Evolutionary conservation across 2,888 invertebrate species (phyloP).

Genomic region (Metacarcinus magister): DNA sequence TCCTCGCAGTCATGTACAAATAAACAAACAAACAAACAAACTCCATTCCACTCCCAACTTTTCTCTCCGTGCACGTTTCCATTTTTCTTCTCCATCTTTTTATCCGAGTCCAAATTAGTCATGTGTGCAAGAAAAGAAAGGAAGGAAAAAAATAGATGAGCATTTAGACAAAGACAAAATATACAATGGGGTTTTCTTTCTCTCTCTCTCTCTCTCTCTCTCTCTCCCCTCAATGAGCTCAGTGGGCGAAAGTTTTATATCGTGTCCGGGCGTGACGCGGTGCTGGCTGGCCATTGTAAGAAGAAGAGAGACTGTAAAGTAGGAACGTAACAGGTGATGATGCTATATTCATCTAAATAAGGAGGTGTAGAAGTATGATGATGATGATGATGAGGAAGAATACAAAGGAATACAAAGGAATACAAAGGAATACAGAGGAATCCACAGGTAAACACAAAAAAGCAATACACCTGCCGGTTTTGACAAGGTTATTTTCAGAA

Average conservation of each 20-base stretch:
- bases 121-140: neutral
- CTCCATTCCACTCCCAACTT: neutral
- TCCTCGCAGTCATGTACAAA: neutral
- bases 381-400: too few species aligned
- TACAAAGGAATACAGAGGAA: too few species aligned
- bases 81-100: neutral
- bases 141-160: neutral
- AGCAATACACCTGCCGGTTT: too few species aligned
- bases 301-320: too few species aligned
- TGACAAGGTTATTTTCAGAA: too few species aligned
- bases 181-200: neutral
- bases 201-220: too few species aligned
- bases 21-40: neutral
- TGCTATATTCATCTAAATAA: too few species aligned
- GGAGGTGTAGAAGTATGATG: too few species aligned
- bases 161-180: neutral
- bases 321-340: too few species aligned
- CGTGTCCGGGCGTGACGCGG: neutral
- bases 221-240: neutral
- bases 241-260: neutral
- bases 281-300: neutral
- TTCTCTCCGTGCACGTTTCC: neutral
- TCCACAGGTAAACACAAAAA: too few species aligned
- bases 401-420: too few species aligned
- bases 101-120: neutral